phyloP scores from a whole-genome alignment of 2,888 invertebrate genomes.

The Thyatira batis region DNA sequence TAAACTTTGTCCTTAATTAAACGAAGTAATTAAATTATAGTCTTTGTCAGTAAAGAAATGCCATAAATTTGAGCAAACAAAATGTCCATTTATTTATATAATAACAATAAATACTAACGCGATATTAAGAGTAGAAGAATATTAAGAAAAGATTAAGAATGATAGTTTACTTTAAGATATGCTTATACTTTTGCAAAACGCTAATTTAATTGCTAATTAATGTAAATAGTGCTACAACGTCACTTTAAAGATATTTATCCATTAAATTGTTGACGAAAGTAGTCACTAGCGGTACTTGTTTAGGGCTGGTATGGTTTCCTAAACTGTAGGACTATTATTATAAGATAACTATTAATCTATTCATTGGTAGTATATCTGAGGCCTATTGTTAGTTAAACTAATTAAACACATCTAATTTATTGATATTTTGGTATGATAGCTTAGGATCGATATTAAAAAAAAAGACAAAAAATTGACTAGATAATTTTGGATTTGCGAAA shows the following conservation, averaged over 20 bases:
- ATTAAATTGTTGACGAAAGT: background rate
- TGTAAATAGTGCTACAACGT: no score
- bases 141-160: background rate
- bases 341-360: conserved; percentile 29
- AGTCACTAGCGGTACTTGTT: background rate
- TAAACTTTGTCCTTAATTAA: conserved; percentile 45
- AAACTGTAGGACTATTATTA: background rate
- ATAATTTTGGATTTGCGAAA: conserved; percentile 76
- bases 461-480: conserved; percentile 71
- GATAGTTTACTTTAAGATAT: background rate
- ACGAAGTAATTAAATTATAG: conserved; percentile 41
- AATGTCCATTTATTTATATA: conserved; percentile 34
- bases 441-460: conserved; percentile 54
- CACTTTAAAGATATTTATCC: background rate
- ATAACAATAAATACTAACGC: background rate
- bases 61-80: conserved; percentile 79
- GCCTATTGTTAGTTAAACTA: conserved; percentile 31
- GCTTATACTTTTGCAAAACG: background rate
- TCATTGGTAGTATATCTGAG: conserved; percentile 63
- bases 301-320: background rate
- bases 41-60: conserved; percentile 72
- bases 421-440: conserved; percentile 71
- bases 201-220: background rate
- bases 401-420: conserved; percentile 34
- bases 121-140: background rate